Evolutionary conservation across 2,113 vertebrate species (phyloP).

Genomic region (Pyrgilauda ruficollis): DNA sequence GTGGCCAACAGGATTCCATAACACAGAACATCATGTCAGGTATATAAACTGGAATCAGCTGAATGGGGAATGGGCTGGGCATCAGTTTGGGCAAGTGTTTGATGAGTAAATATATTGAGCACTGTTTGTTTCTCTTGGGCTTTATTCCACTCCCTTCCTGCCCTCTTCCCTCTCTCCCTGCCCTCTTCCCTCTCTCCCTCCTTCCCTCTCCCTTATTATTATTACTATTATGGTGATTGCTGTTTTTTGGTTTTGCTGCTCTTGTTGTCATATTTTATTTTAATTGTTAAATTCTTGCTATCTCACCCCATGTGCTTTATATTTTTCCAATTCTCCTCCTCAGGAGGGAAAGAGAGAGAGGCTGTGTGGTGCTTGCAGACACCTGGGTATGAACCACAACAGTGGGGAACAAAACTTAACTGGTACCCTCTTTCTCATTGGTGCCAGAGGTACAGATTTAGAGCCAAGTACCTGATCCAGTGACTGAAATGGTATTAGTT

Average conservation of each 20-base stretch:
- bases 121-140: neutral
- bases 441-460: neutral
- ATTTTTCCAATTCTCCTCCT: neutral
- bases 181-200: neutral
- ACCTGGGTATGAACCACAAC: neutral
- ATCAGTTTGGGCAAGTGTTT: neutral
- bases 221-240: neutral
- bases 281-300: neutral
- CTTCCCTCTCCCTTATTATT: neutral
- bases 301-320: neutral
- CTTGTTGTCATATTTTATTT: neutral
- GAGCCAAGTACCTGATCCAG: neutral
- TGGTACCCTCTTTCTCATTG: neutral
- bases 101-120: neutral
- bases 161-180: too few species aligned
- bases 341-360: neutral
- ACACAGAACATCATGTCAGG: rapidly evolving
- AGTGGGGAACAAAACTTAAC: neutral
- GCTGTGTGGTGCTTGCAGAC: neutral
- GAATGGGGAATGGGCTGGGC: neutral
- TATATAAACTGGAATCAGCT: neutral
- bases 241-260: rapidly evolving
- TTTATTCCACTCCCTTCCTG: rapidly evolving
- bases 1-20: neutral
- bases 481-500: neutral